Percentiles rank a stretch among this genome's conserved stretches.
phyloP scores from a whole-genome alignment of 2,888 invertebrate species.

The Buathra laborator region DNA sequence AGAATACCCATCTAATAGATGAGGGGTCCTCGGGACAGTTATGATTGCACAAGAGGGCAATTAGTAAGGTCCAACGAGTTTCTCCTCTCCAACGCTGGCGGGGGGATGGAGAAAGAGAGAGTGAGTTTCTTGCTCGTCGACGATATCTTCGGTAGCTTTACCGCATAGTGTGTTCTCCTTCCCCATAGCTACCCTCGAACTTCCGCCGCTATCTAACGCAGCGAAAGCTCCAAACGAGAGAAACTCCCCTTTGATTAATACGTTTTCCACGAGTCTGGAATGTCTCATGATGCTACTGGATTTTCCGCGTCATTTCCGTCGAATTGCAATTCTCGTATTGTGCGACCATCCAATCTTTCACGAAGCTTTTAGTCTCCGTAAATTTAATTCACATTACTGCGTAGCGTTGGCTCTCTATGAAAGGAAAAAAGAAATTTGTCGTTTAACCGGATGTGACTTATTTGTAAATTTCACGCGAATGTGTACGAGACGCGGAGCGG shows the following conservation, averaged over 20 bases:
- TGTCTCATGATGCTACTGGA: constrained; percentile 57
- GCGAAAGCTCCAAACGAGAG: constrained; percentile 43
- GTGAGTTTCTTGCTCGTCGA: constrained; percentile 42
- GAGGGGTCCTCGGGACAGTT: constrained; percentile 63
- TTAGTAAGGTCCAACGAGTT: constrained; percentile 63
- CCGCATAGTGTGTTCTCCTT: constrained; percentile 53
- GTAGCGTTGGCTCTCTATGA: not conserved
- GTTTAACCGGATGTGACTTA: constrained; percentile 8
- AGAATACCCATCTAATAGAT: constrained; percentile 59
- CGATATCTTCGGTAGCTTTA: constrained; percentile 60
- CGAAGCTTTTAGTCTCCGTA: constrained; percentile 43
- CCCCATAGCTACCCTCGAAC: constrained; percentile 46
- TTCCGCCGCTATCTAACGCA: constrained; percentile 12
- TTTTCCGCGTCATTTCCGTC: constrained; percentile 32
- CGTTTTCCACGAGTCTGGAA: constrained; percentile 65
- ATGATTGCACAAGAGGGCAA: constrained; percentile 69
- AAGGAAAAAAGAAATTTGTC: constrained; percentile 13
- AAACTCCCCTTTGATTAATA: constrained; percentile 63
- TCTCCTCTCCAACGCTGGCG: constrained; percentile 28
- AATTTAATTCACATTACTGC: constrained; percentile 52
- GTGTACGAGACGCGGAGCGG: not conserved
- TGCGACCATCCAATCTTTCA: not conserved
- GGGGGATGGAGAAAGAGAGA: not conserved
- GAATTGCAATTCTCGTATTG: constrained; percentile 39
- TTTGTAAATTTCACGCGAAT: constrained; percentile 50